These are phyloP conservation scores for Mellilla xanthometata DNA, from an alignment of 2,888 invertebrate genomes.

Conservation along the genomic window DNA sequence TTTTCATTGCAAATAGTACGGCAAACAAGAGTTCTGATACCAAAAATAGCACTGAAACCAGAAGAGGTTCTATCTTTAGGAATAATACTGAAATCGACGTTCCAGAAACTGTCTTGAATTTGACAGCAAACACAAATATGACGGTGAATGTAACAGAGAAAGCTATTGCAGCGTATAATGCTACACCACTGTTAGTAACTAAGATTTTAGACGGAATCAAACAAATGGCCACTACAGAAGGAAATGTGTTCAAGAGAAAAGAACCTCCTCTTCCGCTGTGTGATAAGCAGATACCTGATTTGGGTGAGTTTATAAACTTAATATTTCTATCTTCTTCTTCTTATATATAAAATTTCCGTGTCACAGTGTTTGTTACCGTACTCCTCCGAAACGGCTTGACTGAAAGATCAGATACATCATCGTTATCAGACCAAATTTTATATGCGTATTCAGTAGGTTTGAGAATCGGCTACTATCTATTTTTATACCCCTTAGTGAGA, in stretches of 20 bases:
- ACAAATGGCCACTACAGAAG: slow-evolving; percentile 55
- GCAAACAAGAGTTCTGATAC: slow-evolving; percentile 28
- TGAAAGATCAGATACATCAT: no score
- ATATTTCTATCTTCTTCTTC: no score
- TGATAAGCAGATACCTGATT: slow-evolving; percentile 84
- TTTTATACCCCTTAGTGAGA: no score
- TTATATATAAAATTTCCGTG: no score
- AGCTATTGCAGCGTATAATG: slow-evolving; percentile 17
- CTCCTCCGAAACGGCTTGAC: no score
- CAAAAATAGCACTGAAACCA: slow-evolving; percentile 27
- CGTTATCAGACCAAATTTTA: no score
- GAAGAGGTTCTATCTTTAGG: no score
- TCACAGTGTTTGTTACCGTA: no score
- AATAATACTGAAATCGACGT: no score
- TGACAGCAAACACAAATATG: slow-evolving; percentile 40
- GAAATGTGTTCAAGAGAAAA: slow-evolving; percentile 43
- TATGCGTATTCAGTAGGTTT: no score
- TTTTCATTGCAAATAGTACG: slow-evolving; percentile 27
- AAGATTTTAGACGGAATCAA: slow-evolving; percentile 57
- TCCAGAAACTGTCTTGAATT: no score
- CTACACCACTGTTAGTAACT: slow-evolving; percentile 49
- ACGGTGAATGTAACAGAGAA: slow-evolving; percentile 18
- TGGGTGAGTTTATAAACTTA: slow-evolving; percentile 85
- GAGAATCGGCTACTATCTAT: no score
- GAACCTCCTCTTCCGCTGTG: slow-evolving; percentile 72